Percentiles rank a stretch among this genome's conserved stretches.
Evolutionary conservation across 2,888 invertebrate species (phyloP).

Genomic region (Eristalis pertinax): DNA sequence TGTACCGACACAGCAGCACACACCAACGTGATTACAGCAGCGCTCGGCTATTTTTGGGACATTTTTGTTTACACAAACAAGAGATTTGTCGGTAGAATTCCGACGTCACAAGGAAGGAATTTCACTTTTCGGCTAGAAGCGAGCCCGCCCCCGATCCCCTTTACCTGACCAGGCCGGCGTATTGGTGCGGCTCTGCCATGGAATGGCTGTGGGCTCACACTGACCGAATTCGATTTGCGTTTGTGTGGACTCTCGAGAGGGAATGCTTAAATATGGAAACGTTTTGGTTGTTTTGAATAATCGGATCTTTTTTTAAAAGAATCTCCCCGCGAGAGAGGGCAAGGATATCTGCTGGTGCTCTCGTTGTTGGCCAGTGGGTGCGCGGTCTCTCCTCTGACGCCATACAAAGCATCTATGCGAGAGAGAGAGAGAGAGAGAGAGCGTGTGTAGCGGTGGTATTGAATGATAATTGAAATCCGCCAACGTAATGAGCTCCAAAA

Average conservation of each 20-base stretch:
- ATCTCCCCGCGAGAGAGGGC: background rate
- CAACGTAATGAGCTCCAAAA: background rate
- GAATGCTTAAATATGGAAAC: slow-evolving; percentile 60
- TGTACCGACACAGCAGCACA: background rate
- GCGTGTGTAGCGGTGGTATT: background rate
- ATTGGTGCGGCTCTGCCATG: background rate
- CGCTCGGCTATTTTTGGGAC: slow-evolving; percentile 51
- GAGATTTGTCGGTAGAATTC: slow-evolving; percentile 39
- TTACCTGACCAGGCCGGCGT: background rate
- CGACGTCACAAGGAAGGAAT: slow-evolving; percentile 64
- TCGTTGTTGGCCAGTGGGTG: background rate
- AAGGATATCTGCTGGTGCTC: background rate
- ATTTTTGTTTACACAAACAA: slow-evolving; percentile 49
- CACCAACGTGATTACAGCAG: background rate
- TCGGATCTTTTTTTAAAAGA: slow-evolving; percentile 22
- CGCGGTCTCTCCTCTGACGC: background rate
- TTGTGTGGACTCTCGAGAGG: slow-evolving; percentile 41
- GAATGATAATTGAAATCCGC: background rate
- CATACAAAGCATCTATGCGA: too few species aligned
- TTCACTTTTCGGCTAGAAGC: slow-evolving; percentile 27
- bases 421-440: too few species aligned
- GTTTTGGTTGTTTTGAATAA: slow-evolving; percentile 47
- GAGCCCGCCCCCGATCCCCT: background rate
- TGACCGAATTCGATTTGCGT: background rate
- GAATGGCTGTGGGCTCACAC: background rate